phyloP scores from a whole-genome alignment of 2,888 invertebrate genomes.

The Thysanoteuthis rhombus region DNA sequence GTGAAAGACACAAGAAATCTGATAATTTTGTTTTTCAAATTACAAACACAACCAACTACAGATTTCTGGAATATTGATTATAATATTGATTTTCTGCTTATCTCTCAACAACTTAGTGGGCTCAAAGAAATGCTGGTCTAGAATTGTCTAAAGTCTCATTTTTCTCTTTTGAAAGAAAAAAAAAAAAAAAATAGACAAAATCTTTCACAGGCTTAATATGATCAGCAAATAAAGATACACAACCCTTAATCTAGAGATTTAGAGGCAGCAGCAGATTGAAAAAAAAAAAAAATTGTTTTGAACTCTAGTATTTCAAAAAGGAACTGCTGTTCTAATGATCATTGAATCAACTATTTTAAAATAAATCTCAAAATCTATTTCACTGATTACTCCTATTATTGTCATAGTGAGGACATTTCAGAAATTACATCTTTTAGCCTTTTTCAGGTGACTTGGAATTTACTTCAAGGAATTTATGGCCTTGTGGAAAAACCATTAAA shows the following conservation, averaged over 20 bases:
- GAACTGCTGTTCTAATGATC: too few relatives aligned
- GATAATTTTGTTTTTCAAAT: not conserved
- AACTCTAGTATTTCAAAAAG: not conserved
- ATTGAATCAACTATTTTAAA: too few relatives aligned
- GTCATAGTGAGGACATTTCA: too few relatives aligned
- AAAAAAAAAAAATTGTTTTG: not conserved
- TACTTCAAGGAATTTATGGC: too few relatives aligned
- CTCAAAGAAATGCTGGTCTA: not conserved
- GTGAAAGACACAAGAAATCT: not conserved
- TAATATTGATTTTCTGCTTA: not conserved
- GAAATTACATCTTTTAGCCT: too few relatives aligned
- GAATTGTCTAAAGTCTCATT: not conserved
- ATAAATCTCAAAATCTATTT: too few relatives aligned
- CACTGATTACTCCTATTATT: too few relatives aligned
- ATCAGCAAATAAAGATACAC: not conserved
- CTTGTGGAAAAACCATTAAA: too few relatives aligned
- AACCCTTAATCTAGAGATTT: not conserved
- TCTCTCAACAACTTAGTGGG: not conserved
- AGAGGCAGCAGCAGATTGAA: too few relatives aligned
- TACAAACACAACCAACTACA: not conserved
- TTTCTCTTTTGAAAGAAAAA: not conserved
- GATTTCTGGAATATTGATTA: not conserved
- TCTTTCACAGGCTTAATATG: not conserved
- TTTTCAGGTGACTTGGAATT: too few relatives aligned
- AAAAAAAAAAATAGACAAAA: too few relatives aligned